Conservation (phyloP, 2,113 vertebrate species). For the Murina feae region DNA sequence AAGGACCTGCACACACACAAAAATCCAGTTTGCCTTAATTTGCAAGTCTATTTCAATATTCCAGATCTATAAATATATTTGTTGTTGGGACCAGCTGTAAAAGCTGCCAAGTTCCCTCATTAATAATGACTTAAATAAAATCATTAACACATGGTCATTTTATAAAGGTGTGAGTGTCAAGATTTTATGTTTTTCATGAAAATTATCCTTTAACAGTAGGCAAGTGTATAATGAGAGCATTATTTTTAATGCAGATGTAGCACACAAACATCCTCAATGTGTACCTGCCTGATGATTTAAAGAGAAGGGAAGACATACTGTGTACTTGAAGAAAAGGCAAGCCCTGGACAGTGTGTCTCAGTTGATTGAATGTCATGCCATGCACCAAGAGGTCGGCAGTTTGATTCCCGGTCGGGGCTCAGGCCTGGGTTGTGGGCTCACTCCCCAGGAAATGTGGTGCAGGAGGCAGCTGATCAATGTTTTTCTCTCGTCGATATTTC, state of each 20-base stretch:
- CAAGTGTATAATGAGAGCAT: not conserved
- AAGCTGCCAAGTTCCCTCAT: not conserved
- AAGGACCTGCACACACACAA: not conserved
- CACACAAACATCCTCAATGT: not conserved
- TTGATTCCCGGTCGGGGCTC: not conserved
- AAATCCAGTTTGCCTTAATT: not conserved
- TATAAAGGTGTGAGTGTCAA: not conserved
- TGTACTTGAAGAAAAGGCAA: not conserved
- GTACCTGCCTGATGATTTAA: not conserved
- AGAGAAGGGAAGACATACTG: not conserved
- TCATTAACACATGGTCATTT: not conserved
- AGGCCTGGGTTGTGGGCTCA: not conserved
- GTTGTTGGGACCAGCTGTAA: not conserved
- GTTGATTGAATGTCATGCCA: not conserved
- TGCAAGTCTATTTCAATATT: not conserved
- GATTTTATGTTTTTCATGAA: not conserved
- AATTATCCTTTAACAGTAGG: not conserved
- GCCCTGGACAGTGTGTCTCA: not conserved
- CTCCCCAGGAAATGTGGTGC: not conserved
- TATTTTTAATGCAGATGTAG: not conserved
- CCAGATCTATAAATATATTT: not conserved
- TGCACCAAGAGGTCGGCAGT: not conserved
- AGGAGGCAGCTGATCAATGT: not conserved
- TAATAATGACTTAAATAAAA: not conserved
- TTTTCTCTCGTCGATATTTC: not conserved